Conservation (phyloP, 2,797 vertebrate species). For the Potorous gilbertii region DNA sequence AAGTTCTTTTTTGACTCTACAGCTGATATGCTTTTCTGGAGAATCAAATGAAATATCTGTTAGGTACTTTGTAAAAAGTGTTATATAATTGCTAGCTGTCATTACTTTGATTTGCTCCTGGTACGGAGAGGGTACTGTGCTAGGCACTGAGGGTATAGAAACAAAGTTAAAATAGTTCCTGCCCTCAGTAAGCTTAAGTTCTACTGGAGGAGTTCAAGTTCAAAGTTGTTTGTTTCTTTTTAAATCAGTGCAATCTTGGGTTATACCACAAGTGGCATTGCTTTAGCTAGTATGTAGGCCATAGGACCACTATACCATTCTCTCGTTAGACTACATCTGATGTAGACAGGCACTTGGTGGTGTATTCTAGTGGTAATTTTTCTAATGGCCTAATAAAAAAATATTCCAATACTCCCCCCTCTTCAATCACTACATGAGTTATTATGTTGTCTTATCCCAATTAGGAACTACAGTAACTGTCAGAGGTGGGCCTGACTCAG, state of each 20-base stretch:
- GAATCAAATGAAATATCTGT: neutral
- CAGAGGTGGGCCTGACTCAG: neutral
- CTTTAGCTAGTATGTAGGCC: neutral
- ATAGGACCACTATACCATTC: neutral
- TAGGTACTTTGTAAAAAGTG: neutral
- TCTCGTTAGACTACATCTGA: neutral
- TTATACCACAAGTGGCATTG: neutral
- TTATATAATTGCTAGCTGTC: neutral
- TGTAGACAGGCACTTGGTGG: neutral
- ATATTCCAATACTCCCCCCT: no score
- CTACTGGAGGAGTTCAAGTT: neutral
- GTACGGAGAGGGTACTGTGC: neutral
- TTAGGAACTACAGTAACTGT: neutral
- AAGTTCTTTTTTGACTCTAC: neutral
- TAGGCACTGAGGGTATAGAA: neutral
- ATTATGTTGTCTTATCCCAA: neutral
- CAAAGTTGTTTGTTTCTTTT: neutral
- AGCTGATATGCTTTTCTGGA: neutral
- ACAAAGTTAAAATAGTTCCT: neutral
- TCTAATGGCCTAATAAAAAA: neutral
- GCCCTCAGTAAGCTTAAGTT: neutral
- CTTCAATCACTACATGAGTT: neutral
- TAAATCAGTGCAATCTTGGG: neutral
- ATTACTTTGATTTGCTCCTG: neutral
- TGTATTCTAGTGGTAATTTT: neutral